Evolutionary conservation across 2,797 vertebrate species (phyloP).

Genomic region (Lagocephalus sceleratus): DNA sequence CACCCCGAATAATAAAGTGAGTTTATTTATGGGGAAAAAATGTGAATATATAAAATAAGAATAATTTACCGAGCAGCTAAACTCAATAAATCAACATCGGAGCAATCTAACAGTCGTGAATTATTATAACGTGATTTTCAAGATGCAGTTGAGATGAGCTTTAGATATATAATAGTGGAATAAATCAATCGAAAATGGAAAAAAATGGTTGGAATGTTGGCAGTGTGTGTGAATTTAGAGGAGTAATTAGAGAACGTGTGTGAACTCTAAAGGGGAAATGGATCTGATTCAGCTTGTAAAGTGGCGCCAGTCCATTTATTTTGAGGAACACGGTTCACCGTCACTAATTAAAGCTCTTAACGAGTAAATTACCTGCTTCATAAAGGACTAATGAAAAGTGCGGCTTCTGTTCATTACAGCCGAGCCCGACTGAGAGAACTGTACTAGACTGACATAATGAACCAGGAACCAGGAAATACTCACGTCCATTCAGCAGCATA

Average conservation of each 20-base stretch:
- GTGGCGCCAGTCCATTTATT: neutral
- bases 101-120: no score
- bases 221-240: neutral
- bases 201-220: neutral
- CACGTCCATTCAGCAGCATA: neutral
- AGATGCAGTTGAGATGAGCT: no score
- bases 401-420: neutral
- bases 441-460: neutral
- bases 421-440: neutral
- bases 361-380: constrained; percentile 3
- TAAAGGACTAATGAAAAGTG: constrained; percentile 6
- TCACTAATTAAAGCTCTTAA: neutral
- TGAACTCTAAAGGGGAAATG: neutral
- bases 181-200: neutral
- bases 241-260: neutral
- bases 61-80: no score
- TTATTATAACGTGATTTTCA: neutral
- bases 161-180: neutral
- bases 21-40: neutral
- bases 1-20: neutral
- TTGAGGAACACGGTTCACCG: neutral
- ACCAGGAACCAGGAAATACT: neutral
- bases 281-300: neutral
- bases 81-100: no score
- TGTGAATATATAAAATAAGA: neutral